Percentiles rank a stretch among this genome's conserved stretches.
These are phyloP conservation scores for Papilio aristodemus DNA, from an alignment of 1,140 invertebrate genomes.

Conservation along the genomic window DNA sequence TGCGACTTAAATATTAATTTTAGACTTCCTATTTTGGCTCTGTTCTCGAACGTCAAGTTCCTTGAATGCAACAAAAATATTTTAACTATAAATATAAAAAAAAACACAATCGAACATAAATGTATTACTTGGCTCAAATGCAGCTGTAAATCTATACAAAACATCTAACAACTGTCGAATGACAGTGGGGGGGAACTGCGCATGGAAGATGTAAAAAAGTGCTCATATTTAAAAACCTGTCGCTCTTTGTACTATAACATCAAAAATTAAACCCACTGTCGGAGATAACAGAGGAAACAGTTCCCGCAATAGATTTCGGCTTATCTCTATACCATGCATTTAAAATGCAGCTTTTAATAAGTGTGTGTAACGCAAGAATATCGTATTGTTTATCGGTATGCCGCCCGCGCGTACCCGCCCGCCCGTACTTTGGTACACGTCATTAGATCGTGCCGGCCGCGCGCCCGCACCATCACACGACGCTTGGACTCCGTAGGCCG, in stretches of 20 bases:
- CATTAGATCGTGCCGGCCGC: constrained; percentile 24
- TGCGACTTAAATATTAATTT: too few species aligned
- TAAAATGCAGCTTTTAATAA: constrained; percentile 68
- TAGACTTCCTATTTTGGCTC: too few species aligned
- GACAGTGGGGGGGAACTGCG: not conserved
- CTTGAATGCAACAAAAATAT: too few species aligned
- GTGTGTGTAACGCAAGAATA: constrained; percentile 70
- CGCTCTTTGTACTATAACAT: constrained; percentile 9
- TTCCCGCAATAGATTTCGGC: constrained; percentile 58
- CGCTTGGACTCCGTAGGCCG: constrained; percentile 47
- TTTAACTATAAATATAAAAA: too few species aligned
- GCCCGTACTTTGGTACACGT: constrained; percentile 34
- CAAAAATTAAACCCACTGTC: constrained; percentile 12
- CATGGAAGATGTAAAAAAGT: not conserved
- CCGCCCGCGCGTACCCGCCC: constrained; percentile 49
- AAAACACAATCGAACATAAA: too few species aligned
- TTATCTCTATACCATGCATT: constrained; percentile 63
- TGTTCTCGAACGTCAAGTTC: too few species aligned
- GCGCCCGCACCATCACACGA: constrained; percentile 45
- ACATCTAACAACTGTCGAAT: too few species aligned
- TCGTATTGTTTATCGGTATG: constrained; percentile 62
- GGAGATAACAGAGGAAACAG: constrained; percentile 42
- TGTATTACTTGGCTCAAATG: too few species aligned
- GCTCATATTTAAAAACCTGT: not conserved
- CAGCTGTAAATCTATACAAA: too few species aligned